These are phyloP conservation scores for Pangasius krempfi DNA, from an alignment of 2,797 vertebrate genomes.

Conservation along the genomic window DNA sequence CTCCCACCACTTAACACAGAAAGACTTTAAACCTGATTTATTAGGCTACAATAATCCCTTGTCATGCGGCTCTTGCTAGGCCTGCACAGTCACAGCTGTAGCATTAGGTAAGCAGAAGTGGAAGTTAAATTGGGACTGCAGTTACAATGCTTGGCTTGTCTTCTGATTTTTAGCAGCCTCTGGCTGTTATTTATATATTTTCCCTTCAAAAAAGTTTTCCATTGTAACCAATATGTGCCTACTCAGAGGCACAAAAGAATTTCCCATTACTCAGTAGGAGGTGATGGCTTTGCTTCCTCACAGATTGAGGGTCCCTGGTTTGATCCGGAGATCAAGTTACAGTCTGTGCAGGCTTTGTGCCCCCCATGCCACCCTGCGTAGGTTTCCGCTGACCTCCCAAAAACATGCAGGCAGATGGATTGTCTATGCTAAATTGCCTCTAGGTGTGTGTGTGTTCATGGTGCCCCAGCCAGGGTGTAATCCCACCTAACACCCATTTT, in stretches of 20 bases:
- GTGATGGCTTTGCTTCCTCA: not conserved
- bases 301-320: not conserved
- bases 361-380: not conserved
- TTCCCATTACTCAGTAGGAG: not conserved
- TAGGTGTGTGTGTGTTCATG: not conserved
- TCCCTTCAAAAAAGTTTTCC: not conserved
- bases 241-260: not conserved
- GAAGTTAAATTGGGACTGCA: slow-evolving; percentile 29
- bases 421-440: not conserved
- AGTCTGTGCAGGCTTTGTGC: not conserved
- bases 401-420: too few species aligned
- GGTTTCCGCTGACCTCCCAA: not conserved
- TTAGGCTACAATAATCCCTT: slow-evolving; percentile 60
- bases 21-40: slow-evolving; percentile 64
- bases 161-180: slow-evolving; percentile 3
- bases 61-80: slow-evolving; percentile 32
- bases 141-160: slow-evolving; percentile 29
- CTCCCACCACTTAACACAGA: slow-evolving; percentile 67
- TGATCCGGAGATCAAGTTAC: not conserved
- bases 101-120: slow-evolving; percentile 31
- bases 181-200: slow-evolving; percentile 14
- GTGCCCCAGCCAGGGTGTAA: too few species aligned
- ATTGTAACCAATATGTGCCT: not conserved
- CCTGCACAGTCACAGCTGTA: slow-evolving; percentile 32
- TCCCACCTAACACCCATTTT: not conserved